Percentiles rank a stretch among this genome's conserved stretches.
These are phyloP conservation scores for Peromyscus eremicus DNA, from an alignment of 2,797 vertebrate species.

Conservation along the genomic window DNA sequence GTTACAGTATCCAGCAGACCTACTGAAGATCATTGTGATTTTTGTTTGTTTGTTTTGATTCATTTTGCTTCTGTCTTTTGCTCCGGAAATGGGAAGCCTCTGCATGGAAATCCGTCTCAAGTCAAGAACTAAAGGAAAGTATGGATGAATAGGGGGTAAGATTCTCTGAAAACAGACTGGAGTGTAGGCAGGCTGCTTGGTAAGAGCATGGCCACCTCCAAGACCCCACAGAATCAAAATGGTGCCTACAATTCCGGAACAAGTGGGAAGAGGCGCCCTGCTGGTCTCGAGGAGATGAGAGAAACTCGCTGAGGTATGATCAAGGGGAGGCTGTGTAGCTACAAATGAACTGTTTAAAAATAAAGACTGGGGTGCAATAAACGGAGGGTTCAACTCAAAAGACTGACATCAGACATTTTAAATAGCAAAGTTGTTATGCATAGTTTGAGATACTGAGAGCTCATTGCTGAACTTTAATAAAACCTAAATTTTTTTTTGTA, in stretches of 20 bases:
- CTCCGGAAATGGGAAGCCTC: not conserved
- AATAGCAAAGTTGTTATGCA: not conserved
- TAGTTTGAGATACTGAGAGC: not conserved
- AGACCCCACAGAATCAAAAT: slow-evolving; percentile 6
- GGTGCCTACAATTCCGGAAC: not conserved
- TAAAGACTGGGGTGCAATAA: not conserved
- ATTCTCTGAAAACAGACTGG: not conserved
- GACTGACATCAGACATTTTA: not conserved
- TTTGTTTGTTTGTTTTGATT: not conserved
- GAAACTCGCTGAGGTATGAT: not conserved
- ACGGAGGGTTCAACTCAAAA: not conserved
- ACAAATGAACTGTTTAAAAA: not conserved
- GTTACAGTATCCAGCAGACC: too few relatives aligned
- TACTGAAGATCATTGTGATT: not conserved
- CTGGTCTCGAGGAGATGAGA: not conserved
- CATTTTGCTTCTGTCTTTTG: not conserved
- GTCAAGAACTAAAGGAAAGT: not conserved
- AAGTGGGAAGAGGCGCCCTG: not conserved
- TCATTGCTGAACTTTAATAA: not conserved
- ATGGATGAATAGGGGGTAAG: not conserved
- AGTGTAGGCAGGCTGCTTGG: not conserved
- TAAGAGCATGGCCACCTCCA: not conserved
- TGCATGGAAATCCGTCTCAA: not conserved
- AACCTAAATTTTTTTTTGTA: not conserved
- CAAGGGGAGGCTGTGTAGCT: not conserved